These are phyloP conservation scores for Oryzias melastigma DNA, from an alignment of 2,113 vertebrate species.

Conservation along the genomic window DNA sequence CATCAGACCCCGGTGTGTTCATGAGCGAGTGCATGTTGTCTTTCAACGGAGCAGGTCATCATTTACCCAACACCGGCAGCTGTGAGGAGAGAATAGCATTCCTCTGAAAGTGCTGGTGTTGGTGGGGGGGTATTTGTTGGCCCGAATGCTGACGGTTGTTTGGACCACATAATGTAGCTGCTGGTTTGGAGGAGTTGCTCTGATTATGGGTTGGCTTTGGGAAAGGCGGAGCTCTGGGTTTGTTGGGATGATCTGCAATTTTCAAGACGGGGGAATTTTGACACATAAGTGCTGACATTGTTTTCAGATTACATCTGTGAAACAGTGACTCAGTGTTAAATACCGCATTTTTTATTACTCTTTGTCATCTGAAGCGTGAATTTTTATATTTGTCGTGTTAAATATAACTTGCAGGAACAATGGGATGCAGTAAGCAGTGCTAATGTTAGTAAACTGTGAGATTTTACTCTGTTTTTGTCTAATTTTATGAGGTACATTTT, in stretches of 20 bases:
- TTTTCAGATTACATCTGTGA: not conserved
- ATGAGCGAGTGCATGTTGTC: constrained; percentile 43
- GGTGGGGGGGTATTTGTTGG: constrained; percentile 14
- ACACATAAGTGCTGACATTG: constrained; percentile 11
- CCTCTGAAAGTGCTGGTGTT: constrained; percentile 30
- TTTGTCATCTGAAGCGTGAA: not conserved
- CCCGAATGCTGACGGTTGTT: constrained; percentile 50
- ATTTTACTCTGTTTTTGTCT: no score
- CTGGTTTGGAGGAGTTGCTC: constrained; percentile 36
- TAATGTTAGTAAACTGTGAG: no score
- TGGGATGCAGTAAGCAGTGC: no score
- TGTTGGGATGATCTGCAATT: constrained; percentile 32
- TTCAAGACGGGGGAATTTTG: constrained; percentile 17
- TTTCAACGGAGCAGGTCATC: constrained; percentile 43
- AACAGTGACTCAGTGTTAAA: not conserved
- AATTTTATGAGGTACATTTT: no score
- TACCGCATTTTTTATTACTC: not conserved
- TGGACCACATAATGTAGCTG: constrained; percentile 38
- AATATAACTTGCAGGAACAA: no score
- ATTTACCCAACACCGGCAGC: constrained; percentile 50
- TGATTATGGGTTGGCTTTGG: constrained; percentile 36
- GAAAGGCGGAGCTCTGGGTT: constrained; percentile 26
- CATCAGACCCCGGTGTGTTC: constrained; percentile 26
- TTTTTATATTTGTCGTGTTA: not conserved
- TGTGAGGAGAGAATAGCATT: constrained; percentile 34